Percentiles rank a stretch among this genome's conserved stretches.
Conservation (phyloP, 2,888 invertebrate species). For the Cheilosia impressa region DNA sequence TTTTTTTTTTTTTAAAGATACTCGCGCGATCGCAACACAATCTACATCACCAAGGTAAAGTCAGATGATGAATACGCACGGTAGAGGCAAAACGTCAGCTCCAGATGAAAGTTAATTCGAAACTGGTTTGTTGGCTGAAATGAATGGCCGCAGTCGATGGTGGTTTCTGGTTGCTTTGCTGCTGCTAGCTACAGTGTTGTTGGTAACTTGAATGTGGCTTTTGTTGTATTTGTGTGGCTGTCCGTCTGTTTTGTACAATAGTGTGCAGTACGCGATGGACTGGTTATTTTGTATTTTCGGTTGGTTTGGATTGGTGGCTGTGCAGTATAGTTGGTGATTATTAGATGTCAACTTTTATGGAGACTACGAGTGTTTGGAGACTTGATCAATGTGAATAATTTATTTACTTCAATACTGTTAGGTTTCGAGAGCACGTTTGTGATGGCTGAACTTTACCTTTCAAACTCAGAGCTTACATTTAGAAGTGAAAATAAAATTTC, state of each 20-base stretch:
- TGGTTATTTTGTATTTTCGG: slow-evolving; percentile 52
- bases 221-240: slow-evolving; percentile 37
- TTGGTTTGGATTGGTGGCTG: slow-evolving; percentile 12
- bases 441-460: slow-evolving; percentile 29
- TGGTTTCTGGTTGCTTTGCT: neutral
- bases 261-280: slow-evolving; percentile 16
- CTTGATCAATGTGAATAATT: slow-evolving; percentile 40
- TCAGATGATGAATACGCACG: slow-evolving; percentile 74
- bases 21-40: slow-evolving; percentile 62
- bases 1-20: slow-evolving; percentile 22
- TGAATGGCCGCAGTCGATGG: slow-evolving; percentile 52
- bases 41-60: slow-evolving; percentile 70
- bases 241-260: slow-evolving; percentile 29
- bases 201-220: slow-evolving; percentile 21
- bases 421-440: slow-evolving; percentile 2
- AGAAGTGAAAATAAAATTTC: too few relatives aligned
- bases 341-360: slow-evolving; percentile 68
- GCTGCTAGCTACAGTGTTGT: slow-evolving; percentile 36
- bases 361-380: slow-evolving; percentile 66
- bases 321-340: slow-evolving; percentile 59
- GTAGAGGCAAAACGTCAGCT: slow-evolving; percentile 80
- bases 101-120: slow-evolving; percentile 83
- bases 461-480: neutral
- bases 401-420: slow-evolving; percentile 41
- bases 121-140: slow-evolving; percentile 80